phyloP scores from a whole-genome alignment of 2,113 vertebrate genomes.

The Hemiprocne comata region DNA sequence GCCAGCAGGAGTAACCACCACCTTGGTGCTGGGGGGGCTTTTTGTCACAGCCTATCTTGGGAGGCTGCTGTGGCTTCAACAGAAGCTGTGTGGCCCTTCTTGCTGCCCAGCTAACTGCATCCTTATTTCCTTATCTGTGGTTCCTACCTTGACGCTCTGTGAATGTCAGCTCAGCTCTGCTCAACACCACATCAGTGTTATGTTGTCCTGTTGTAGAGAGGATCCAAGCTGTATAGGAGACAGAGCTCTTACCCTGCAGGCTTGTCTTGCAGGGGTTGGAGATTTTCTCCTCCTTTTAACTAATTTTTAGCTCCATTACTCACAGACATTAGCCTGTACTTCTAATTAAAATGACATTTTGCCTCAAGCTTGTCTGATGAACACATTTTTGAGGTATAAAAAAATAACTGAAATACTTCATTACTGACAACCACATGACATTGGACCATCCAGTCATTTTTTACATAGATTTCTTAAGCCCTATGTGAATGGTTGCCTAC shows the following conservation, averaged over 20 bases:
- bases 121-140: not conserved
- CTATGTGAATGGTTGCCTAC: not conserved
- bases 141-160: not conserved
- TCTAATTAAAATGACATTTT: not conserved
- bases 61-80: not conserved
- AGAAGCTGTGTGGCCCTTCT: not conserved
- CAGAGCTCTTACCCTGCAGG: not conserved
- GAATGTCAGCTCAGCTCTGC: not conserved
- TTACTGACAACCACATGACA: not conserved
- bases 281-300: not conserved
- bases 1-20: not conserved
- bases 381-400: not conserved
- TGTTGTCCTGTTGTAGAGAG: not conserved
- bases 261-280: not conserved
- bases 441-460: not conserved
- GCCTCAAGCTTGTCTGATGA: not conserved
- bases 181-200: accelerated
- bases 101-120: not conserved
- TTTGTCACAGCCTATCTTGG: not conserved
- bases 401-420: not conserved
- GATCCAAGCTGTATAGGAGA: not conserved
- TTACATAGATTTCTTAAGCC: not conserved
- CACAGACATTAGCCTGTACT: not conserved
- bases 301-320: not conserved
- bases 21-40: not conserved